Evolutionary conservation across 1,140 invertebrate species (phyloP), one percentile per base, ranked within the genome.

Genomic region (Pantala flavescens): DNA sequence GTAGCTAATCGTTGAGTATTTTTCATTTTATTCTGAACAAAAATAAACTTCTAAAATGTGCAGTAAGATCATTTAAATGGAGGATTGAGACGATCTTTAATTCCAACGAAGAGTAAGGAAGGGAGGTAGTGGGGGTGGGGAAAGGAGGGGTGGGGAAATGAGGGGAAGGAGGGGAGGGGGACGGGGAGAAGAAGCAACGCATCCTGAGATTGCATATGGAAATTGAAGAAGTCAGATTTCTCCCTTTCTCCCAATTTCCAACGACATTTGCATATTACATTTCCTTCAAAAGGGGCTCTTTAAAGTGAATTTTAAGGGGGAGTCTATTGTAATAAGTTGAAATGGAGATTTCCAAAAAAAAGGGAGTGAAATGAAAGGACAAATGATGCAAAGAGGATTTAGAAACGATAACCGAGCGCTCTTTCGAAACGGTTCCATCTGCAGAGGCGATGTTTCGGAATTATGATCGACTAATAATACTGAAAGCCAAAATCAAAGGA

Each of bases 131-230:
- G 5, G 49, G 49, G 3, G 49, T 7, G 12, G 14, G 12, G 12
- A 16, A 16, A 63, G 49, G 12, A 36, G 2, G 28, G 28, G 3
- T 36, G 9, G 9, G 28, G 9, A 36, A 9, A 2, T 36, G 28
- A 36, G 49, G 12, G 49, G 49, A 63, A 12, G 49, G 12, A 63
- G 49, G 2, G 49, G 49, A 21, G 12, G 1, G 5, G 49, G 49
- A 63, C 3, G 12, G 12, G n/a, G 12, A 3, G 5, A 63, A 21
- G n/a, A 63, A 19, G n/a, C 28, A 36, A 36, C 28, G 28, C 28
- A 36, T 36, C 49, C 49, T 63, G 49, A 63, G 49, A 63, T 63
- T 63, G 49, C 49, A 63, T 63, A 63, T 63, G 49, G 49, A 63
- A 63, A 63, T 63, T 63, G 49, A 63, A 63, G 49, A 63, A 63